Conservation (phyloP, 1,140 invertebrate genomes). For the Patella vulgata region DNA sequence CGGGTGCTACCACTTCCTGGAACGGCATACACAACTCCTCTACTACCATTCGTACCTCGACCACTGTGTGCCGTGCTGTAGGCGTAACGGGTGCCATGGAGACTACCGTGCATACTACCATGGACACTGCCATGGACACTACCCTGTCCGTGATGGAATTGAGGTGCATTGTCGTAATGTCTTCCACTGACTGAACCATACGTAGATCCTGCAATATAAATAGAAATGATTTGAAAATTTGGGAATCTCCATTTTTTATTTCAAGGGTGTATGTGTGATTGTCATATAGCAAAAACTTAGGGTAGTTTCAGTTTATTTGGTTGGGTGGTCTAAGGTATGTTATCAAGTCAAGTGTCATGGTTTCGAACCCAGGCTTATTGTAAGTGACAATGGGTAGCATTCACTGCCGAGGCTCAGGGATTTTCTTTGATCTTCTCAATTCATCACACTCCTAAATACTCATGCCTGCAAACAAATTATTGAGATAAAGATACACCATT, state of each 20-base stretch:
- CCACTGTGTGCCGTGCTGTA: no score
- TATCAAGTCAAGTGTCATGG: not conserved
- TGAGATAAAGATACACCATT: no score
- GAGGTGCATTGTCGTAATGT: slow-evolving; percentile 52
- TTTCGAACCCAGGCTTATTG: not conserved
- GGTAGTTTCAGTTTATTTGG: not conserved
- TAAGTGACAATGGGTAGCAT: not conserved
- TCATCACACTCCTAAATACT: no score
- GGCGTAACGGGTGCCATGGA: not conserved
- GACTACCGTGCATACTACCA: slow-evolving; percentile 25
- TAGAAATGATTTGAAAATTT: not conserved
- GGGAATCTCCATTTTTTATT: not conserved
- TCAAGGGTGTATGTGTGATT: not conserved
- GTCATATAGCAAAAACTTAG: not conserved
- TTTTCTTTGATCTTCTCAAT: no score
- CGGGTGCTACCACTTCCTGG: no score
- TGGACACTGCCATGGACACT: slow-evolving; percentile 25
- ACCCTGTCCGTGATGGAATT: no score
- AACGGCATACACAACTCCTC: no score
- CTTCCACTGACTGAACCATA: slow-evolving; percentile 45
- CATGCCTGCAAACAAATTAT: no score
- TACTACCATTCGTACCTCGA: no score
- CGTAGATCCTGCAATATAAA: slow-evolving; percentile 13
- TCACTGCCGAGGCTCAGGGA: no score
- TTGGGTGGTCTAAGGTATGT: not conserved